These are phyloP conservation scores for Trachurus trachurus DNA, from an alignment of 2,797 vertebrate genomes.

Conservation along the genomic window DNA sequence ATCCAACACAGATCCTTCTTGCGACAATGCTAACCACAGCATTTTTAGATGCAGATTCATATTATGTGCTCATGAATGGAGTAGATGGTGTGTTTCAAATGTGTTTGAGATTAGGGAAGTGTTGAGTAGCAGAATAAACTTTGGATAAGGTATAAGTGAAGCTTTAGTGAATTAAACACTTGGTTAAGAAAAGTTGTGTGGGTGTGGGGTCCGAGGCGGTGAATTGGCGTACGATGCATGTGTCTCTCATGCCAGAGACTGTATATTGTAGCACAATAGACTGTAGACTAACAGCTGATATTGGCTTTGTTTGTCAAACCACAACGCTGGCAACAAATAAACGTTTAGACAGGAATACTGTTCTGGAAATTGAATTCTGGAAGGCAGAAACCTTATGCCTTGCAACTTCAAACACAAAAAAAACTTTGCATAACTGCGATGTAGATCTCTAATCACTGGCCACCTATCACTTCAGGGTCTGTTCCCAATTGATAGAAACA, in stretches of 20 bases:
- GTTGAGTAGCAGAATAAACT: not conserved
- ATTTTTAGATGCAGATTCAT: too few species aligned
- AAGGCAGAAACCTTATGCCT: not conserved
- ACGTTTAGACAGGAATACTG: not conserved
- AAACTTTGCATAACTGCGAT: not conserved
- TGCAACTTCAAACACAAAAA: not conserved
- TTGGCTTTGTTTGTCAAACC: not conserved
- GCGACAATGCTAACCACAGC: too few species aligned
- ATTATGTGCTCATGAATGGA: too few species aligned
- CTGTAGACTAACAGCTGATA: not conserved
- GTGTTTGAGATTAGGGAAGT: too few species aligned
- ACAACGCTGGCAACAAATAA: not conserved
- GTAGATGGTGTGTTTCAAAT: too few species aligned
- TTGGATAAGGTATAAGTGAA: not conserved
- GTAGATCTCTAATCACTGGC: conserved; percentile 4
- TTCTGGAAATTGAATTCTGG: not conserved
- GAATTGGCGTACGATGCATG: not conserved
- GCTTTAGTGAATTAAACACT: not conserved
- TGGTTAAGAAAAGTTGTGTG: not conserved
- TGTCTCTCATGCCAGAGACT: not conserved
- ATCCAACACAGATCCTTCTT: too few species aligned
- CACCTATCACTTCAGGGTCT: not conserved
- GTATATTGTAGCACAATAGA: not conserved
- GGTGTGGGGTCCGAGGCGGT: too few species aligned
- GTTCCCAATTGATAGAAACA: not conserved